Evolutionary conservation across 2,113 vertebrate species (phyloP), one percentile per base, ranked within the genome.

Genomic region (Dromas ardeola): DNA sequence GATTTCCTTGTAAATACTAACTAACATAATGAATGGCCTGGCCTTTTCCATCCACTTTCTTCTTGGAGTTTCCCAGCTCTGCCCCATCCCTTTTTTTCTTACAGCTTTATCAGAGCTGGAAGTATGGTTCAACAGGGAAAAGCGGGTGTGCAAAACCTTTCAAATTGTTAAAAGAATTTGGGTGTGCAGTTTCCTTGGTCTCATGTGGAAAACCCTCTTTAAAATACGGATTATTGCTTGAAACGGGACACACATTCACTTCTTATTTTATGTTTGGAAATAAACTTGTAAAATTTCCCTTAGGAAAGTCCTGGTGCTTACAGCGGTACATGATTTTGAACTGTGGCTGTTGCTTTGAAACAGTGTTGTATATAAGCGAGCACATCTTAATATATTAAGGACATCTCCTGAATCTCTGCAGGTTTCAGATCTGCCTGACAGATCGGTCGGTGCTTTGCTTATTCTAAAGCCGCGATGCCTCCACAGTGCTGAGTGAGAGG

Each of bases 231-330:
- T 81, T 81, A 40, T 12, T 81, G 16, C 42, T 45, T 62, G 23
- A 14, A 59, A 66, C 0, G 0, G 50, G 45, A 71, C 50, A 9
- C 0, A 0, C 11, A n/a, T 16, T 77, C 23, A 13, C 19, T 76
- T 66, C 61, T 77, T 50, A 42, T 36, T 66, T 82, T 17, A 14
- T 36, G 17, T 25, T 16, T 95, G 90, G 70, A 85, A 85, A 79
- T 27, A 42, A 91, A 18, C 42, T 62, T 43, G 21, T 32, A 81
- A n/a, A 40, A 47, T 52, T 53, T 29, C 59, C n/a, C 16, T 32
- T 59, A 11, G 47, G 13, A 14, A 34, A 59, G 47, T 63, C 5
- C 4, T 2, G 23, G 34, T 72, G 1, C 13, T 78, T 32, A 3
- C 8, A 73, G 63, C 1, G 7, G 22, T 18, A 13, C 9, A 3